These are phyloP conservation scores for Drosophila micromelanica DNA, from an alignment of 1,140 invertebrate species.

Conservation along the genomic window DNA sequence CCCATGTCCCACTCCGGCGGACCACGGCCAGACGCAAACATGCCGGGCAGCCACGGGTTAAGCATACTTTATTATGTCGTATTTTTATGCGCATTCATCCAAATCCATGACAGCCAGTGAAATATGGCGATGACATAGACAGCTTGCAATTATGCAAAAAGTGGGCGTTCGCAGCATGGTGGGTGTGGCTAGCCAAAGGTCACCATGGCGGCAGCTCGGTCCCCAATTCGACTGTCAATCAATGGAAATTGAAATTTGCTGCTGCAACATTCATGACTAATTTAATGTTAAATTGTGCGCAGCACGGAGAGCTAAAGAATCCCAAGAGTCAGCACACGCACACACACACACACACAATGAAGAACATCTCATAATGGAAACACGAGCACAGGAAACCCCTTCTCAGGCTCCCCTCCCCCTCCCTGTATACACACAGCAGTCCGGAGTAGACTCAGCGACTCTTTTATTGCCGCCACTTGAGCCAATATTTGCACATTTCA, in stretches of 20 bases:
- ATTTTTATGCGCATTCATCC: constrained; percentile 52
- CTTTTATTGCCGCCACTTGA: constrained; percentile 79
- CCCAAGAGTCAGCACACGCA: neutral
- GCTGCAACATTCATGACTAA: constrained; percentile 59
- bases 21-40: constrained; percentile 14
- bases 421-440: neutral
- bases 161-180: neutral
- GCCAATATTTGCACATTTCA: constrained; percentile 81
- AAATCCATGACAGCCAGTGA: constrained; percentile 50
- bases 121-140: constrained; percentile 36
- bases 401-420: too few relatives aligned
- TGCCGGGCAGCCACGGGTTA: constrained; percentile 48
- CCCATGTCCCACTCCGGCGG: neutral
- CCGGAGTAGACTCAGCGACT: constrained; percentile 38
- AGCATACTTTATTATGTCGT: constrained; percentile 47
- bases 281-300: constrained; percentile 70
- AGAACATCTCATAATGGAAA: constrained; percentile 40
- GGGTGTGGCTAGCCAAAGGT: constrained; percentile 18
- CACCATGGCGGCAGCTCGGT: neutral
- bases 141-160: constrained; percentile 69
- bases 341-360: too few relatives aligned
- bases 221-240: constrained; percentile 50
- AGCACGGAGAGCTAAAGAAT: constrained; percentile 25
- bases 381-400: constrained; percentile 16
- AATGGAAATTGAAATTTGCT: constrained; percentile 69